These are phyloP conservation scores for Loris lydekkerianus DNA, from an alignment of 2,797 vertebrate genomes.

Conservation along the genomic window DNA sequence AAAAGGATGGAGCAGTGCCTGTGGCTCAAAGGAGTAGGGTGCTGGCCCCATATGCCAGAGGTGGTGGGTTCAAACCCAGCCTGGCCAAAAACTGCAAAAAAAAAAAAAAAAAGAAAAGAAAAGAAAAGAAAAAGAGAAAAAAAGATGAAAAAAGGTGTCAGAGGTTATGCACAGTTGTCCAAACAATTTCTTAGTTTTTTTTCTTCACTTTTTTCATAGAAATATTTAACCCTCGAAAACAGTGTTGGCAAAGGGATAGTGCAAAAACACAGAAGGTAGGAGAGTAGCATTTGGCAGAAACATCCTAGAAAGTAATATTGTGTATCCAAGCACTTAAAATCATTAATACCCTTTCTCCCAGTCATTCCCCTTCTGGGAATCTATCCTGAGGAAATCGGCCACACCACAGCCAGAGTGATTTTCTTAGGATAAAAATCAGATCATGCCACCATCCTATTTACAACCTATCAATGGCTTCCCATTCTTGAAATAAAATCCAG, in stretches of 20 bases:
- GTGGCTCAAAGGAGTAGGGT: no score
- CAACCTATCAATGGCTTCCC: constrained; percentile 5
- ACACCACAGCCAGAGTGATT: constrained; percentile 1
- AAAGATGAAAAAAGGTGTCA: not conserved
- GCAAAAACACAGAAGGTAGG: not conserved
- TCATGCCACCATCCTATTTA: not conserved
- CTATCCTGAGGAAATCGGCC: constrained; percentile 28
- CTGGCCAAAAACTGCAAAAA: no score
- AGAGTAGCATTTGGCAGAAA: not conserved
- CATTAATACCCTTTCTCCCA: not conserved
- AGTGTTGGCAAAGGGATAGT: not conserved
- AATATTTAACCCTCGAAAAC: constrained; percentile 66
- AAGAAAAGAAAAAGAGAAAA: no score
- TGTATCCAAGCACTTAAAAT: constrained; percentile 40
- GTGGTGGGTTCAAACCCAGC: no score
- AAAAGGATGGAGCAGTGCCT: no score
- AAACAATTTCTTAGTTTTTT: constrained; percentile 10
- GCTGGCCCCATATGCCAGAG: no score
- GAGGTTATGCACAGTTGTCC: not conserved
- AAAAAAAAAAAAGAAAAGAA: no score
- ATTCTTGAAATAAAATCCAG: constrained; percentile 49
- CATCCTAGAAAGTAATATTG: constrained; percentile 36
- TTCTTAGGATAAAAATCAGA: constrained; percentile 63
- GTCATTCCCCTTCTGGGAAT: constrained; percentile 29
- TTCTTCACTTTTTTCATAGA: not conserved